Base-by-base conservation (phyloP, 2,113 vertebrate genomes). In the Fukomys damarensis region DNA sequence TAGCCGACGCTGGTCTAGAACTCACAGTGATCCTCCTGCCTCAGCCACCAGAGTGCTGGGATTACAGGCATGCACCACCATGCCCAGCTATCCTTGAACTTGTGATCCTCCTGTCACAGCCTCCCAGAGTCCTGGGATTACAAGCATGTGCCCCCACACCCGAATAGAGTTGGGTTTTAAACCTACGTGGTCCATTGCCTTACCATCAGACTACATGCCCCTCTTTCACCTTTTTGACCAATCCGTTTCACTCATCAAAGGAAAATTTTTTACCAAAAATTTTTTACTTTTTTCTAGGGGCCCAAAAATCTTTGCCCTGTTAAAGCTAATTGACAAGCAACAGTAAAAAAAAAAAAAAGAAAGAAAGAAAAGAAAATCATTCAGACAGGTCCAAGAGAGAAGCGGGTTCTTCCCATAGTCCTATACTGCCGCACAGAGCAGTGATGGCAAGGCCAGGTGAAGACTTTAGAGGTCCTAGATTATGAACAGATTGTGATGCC, bases 201-300 rank as follows among this genome's bases (percentile, higher is more conserved):
- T 77, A 86, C 66, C 28, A 84, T 61, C 72, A 92, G 32, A 85
- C 10, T 26, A 85, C 54, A 41, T 7, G 32, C 4, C 2, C 2
- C 14, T 59, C 26, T 24, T 88, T 88, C 14, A 96, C 52, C 24
- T 86, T 81, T 66, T 94, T 80, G 8, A 63, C 28, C 30, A 54
- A 54, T 58, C 10, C 3, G 11, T 87, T 81, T 80, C 7, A 81
- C 16, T 81, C 41, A 93, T 30, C 56, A 86, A 82, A 93, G 28
- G 30, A 54, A 52, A 90, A 2, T 4, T 70, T 93, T 94, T 81
- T 38, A 12, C 58, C 87, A 54, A 83, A 46, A 86, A 70, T 4
- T 22, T 93, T 93, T 82, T 95, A 83, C 6, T 87, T 91, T 26
- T 95, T 32, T 59, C 46, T 17, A 85, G 49, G n/a, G 32, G 80